Percentiles rank a stretch among this genome's conserved stretches.
These are phyloP conservation scores for Galeruca laticollis DNA, from an alignment of 2,888 invertebrate species.

Conservation along the genomic window DNA sequence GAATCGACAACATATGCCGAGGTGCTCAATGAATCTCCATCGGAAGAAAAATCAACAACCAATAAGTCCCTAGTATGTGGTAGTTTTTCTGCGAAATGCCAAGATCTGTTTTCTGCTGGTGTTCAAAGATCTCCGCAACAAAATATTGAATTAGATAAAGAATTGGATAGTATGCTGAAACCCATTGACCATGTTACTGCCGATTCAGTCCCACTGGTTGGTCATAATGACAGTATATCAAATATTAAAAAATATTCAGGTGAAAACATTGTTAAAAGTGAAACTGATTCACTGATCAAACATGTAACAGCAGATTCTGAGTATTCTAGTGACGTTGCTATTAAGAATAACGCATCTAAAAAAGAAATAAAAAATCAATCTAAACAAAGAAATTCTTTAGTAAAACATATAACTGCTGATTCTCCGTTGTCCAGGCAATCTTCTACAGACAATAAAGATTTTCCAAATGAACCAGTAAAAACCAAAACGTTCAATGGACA, in stretches of 20 bases:
- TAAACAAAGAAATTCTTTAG: background rate
- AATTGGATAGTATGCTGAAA: conserved; percentile 11
- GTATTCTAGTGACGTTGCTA: background rate
- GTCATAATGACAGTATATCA: conserved; percentile 11
- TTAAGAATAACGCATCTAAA: background rate
- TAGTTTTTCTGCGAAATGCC: conserved; percentile 16
- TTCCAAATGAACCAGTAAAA: conserved; percentile 6
- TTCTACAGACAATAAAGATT: background rate
- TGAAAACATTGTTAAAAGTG: background rate
- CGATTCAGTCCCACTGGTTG: conserved; percentile 41
- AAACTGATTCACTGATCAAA: conserved; percentile 2
- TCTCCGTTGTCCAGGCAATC: background rate
- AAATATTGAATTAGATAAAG: background rate
- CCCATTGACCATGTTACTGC: conserved; percentile 52
- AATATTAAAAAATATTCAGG: conserved; percentile 9
- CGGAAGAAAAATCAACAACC: conserved; percentile 49
- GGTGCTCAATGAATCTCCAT: conserved; percentile 59
- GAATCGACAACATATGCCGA: conserved; percentile 60
- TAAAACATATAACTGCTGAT: conserved; percentile 17
- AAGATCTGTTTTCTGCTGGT: conserved; percentile 21
- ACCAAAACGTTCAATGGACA: conserved; percentile 10
- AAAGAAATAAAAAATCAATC: background rate
- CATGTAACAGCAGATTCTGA: conserved; percentile 15
- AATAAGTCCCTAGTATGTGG: conserved; percentile 1
- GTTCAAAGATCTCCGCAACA: conserved; percentile 7